Percentiles rank a stretch among this genome's conserved stretches.
Conservation (phyloP, 30 jellyfish, hydroid and myxozoan species). For the Aurelia coerulea region DNA sequence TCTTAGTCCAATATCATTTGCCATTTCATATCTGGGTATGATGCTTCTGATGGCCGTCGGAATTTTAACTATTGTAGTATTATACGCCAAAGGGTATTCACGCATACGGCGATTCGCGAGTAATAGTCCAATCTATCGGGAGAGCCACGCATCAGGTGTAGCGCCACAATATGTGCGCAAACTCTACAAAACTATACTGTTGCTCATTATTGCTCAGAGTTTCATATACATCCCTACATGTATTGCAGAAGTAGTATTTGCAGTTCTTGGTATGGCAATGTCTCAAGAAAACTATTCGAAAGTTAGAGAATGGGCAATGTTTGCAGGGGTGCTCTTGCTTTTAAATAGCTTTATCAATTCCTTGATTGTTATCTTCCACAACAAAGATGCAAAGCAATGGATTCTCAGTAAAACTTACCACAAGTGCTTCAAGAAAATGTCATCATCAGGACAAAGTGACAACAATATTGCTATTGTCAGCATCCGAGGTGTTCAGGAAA, state of each 20-base stretch:
- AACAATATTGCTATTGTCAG: too few relatives aligned
- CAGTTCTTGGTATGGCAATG: background rate
- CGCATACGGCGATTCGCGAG: slow-evolving; percentile 3
- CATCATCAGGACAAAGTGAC: too few relatives aligned
- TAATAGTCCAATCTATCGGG: background rate
- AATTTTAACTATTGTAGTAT: background rate
- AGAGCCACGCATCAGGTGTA: slow-evolving; percentile 9
- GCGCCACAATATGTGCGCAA: slow-evolving; percentile 1
- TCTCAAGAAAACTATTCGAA: background rate
- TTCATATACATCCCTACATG: background rate
- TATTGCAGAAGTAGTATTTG: background rate
- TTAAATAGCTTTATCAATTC: background rate
- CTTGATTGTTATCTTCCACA: slow-evolving; percentile 7
- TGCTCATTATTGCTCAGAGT: background rate
- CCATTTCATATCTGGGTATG: background rate
- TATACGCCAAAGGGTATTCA: slow-evolving; percentile 1
- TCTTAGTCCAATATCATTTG: background rate
- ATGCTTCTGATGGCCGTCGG: background rate
- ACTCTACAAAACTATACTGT: slow-evolving; percentile 8
- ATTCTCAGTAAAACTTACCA: background rate
- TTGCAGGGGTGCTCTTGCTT: background rate
- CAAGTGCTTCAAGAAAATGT: too few relatives aligned
- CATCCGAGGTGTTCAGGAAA: too few relatives aligned
- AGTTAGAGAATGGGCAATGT: background rate
- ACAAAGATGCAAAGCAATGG: slow-evolving; percentile 4